A percentile compares a stretch with the other conserved stretches of the same genome.
These are phyloP conservation scores for Cantharis flavilabris DNA, from an alignment of 2,888 invertebrate species.

Conservation along the genomic window DNA sequence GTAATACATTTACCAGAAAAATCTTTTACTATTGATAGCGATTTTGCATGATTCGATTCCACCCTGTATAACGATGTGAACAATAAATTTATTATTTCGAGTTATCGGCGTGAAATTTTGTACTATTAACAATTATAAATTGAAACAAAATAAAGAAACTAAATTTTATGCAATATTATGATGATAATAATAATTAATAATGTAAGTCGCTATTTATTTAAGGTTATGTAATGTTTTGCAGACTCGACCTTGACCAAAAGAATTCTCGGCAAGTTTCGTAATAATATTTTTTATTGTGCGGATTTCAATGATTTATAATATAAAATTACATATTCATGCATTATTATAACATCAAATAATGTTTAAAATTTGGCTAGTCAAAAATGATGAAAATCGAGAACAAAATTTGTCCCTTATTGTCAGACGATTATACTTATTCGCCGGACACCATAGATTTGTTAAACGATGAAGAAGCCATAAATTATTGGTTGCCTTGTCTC, in stretches of 20 bases:
- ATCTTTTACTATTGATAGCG: too few species aligned
- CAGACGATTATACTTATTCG: conserved; percentile 77
- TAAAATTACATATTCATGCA: neutral
- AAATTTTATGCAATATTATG: too few species aligned
- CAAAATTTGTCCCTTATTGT: conserved; percentile 73
- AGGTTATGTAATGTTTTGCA: neutral
- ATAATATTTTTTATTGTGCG: neutral
- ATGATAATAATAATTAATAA: too few species aligned
- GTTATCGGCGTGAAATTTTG: too few species aligned
- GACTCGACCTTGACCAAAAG: neutral
- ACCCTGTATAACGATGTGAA: too few species aligned
- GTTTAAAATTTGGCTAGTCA: neutral
- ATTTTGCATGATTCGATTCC: too few species aligned
- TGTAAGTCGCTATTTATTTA: neutral
- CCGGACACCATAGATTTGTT: conserved; percentile 93
- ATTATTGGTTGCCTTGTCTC: conserved; percentile 92
- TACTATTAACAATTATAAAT: too few species aligned
- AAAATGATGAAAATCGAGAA: conserved; percentile 30
- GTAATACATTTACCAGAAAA: too few species aligned
- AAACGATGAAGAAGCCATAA: conserved; percentile 81
- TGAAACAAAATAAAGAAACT: too few species aligned
- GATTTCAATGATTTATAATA: neutral
- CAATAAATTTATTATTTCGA: too few species aligned
- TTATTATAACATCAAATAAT: neutral
- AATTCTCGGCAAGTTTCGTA: neutral